Evolutionary conservation across 2,797 vertebrate genomes (phyloP), one percentile per base, ranked within the genome.

Genomic region (Arrhamphus sclerolepis): DNA sequence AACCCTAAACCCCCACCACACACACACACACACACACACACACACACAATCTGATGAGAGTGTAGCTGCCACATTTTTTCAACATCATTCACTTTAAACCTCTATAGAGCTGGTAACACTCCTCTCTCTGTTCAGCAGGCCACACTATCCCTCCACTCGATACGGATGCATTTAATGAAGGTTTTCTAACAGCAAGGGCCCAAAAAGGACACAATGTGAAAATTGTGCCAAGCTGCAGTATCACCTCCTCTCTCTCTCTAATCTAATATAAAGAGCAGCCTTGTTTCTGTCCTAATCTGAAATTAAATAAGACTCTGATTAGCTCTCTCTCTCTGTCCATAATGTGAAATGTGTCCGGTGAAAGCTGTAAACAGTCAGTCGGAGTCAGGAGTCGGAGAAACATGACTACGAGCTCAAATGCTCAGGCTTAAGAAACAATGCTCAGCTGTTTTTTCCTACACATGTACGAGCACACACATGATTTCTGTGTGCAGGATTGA

Each of bases 51-150:
- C 46, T 29, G 42, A 71, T 62, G 54, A 39, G 54, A 39, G 65
- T 13, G 24, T 2, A 24, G 39, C 46, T 43, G 78, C 68, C 77
- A 67, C 60, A 71, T 66, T 74, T 70, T 74, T 81, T 81, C 66
- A 77, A 26, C 63, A 73, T 80, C 49, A 42, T 72, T 72, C 66
- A 70, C 71, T 70, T 62, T 19, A 62, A 75, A 66, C 42, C 58
- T 69, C 20, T 54, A 2, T 31, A 26, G 75, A 62, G 58, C 21
- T 66, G 14, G 24, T 46, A 60, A 81, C 56, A 44, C 62, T 40
- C 43, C 11, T 40, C 34, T 29, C 64, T 67, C 57, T 44, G 28
- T 58, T 59, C 42, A 46, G n/a, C 42, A 6, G 47, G 53, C 51
- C 40, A 56, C 47, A 42, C 43, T 20, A 55, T 73, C 63, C 64